These are phyloP conservation scores for Cichlasoma orientale DNA, from an alignment of 2,797 vertebrate genomes.

Conservation along the genomic window DNA sequence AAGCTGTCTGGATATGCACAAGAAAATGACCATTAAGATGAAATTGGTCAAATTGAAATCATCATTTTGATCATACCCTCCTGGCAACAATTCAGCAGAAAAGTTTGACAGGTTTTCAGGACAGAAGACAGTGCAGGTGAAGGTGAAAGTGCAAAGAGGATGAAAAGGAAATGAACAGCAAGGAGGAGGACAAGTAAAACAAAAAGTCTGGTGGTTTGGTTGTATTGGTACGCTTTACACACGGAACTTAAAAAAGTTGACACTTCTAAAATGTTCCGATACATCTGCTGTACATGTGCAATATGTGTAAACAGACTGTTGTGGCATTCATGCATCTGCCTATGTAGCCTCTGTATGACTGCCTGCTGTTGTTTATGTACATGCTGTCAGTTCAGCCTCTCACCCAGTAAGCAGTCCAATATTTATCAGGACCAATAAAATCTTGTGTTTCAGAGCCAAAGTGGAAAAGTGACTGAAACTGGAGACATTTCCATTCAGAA, in stretches of 20 bases:
- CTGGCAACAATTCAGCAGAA: constrained; percentile 44
- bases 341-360: not conserved
- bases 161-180: not conserved
- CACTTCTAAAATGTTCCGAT: not conserved
- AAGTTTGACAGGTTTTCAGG: constrained; percentile 45
- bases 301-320: not conserved
- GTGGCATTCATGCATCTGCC: not conserved
- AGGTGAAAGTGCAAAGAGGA: not conserved
- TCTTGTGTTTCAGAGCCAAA: not conserved
- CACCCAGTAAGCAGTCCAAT: constrained; percentile 19
- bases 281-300: not conserved
- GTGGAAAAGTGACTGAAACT: not conserved
- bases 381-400: not conserved
- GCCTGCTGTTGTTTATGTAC: not conserved
- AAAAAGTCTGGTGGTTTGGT: not conserved
- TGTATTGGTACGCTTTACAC: not conserved
- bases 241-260: not conserved
- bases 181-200: not conserved
- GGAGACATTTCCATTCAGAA: not conserved
- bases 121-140: constrained; percentile 29
- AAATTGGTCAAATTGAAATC: not conserved
- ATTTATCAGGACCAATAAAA: constrained; percentile 3
- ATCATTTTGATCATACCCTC: constrained; percentile 6
- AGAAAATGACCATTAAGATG: not conserved
- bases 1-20: not conserved